Percentiles rank a stretch among this genome's conserved stretches.
Conservation (phyloP, 1,140 invertebrate genomes). For the Hylaeus volcanicus region DNA sequence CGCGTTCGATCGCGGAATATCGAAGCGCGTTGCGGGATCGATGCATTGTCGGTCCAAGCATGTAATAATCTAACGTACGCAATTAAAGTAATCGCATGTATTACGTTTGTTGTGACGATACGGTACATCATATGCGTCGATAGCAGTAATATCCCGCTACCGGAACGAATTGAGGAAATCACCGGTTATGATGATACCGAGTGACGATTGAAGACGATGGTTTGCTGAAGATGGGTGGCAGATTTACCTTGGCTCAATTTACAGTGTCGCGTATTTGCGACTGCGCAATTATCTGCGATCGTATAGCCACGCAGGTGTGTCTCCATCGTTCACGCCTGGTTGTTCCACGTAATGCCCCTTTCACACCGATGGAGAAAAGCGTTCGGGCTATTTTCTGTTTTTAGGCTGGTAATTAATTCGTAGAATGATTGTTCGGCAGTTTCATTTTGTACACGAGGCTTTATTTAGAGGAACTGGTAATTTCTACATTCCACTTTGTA, state of each 20-base stretch:
- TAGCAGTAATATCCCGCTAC: constrained; percentile 28
- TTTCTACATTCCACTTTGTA: no score
- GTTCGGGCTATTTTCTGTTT: no score
- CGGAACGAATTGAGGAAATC: constrained; percentile 19
- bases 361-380: background rate
- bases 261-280: background rate
- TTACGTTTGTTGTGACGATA: background rate
- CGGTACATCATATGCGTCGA: constrained; percentile 11
- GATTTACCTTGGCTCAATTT: constrained; percentile 12
- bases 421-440: no score
- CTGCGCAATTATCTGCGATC: constrained; percentile 14
- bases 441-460: no score
- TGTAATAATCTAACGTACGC: background rate
- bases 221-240: constrained; percentile 5
- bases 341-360: background rate
- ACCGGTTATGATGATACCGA: constrained; percentile 9
- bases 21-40: background rate
- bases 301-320: background rate
- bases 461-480: no score
- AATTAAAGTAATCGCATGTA: constrained; percentile 28
- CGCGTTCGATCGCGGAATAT: background rate
- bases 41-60: background rate
- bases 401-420: no score
- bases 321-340: background rate
- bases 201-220: constrained; percentile 39